Conservation (phyloP, 1,140 invertebrate genomes). For the Brachionus sp. region DNA sequence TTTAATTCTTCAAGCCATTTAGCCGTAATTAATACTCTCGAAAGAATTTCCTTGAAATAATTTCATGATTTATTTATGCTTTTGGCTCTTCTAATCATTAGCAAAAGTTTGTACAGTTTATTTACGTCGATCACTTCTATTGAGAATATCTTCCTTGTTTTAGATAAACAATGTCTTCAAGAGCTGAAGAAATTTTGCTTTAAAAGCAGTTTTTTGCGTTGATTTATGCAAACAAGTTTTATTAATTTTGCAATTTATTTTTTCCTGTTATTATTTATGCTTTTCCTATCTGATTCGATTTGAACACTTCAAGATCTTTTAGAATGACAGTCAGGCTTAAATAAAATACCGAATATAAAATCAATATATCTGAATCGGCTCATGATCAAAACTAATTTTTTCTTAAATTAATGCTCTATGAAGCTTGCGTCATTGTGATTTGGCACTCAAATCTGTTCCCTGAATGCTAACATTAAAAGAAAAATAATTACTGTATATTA, state of each 20-base stretch:
- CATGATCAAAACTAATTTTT: background rate
- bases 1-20: background rate
- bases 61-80: slow-evolving; percentile 10
- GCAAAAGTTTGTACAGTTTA: background rate
- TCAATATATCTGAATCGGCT: background rate
- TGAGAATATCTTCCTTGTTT: slow-evolving; percentile 1
- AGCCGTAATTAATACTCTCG: slow-evolving; percentile 18
- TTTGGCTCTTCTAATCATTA: background rate
- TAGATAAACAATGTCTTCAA: slow-evolving; percentile 3
- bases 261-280: background rate
- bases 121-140: background rate
- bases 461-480: background rate
- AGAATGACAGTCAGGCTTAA: background rate
- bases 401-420: background rate
- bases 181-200: background rate
- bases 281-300: background rate
- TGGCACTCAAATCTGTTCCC: background rate
- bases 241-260: background rate
- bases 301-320: background rate
- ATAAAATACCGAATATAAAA: background rate
- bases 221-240: slow-evolving; percentile 9
- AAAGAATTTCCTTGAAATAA: slow-evolving; percentile 7
- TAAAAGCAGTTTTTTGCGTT: background rate
- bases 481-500: background rate
- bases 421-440: background rate